A percentile compares a stretch with the other conserved stretches of the same genome.
Evolutionary conservation across 2,888 invertebrate species (phyloP).

Genomic region (Eristalis pertinax): DNA sequence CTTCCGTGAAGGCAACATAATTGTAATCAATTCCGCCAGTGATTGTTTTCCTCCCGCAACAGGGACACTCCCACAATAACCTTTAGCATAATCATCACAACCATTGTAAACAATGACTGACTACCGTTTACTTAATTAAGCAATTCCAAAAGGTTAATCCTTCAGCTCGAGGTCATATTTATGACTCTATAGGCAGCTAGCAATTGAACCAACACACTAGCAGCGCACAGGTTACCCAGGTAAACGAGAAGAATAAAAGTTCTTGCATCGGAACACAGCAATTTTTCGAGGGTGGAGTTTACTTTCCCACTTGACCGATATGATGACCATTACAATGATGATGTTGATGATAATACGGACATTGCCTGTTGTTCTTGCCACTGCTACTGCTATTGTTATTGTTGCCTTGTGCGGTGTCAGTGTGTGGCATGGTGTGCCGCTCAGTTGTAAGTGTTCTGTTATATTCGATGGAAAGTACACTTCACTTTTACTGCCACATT

Average conservation of each 20-base stretch:
- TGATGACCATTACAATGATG: slow-evolving; percentile 67
- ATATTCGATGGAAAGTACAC: slow-evolving; percentile 60
- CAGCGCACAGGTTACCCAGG: slow-evolving; percentile 41
- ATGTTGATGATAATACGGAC: slow-evolving; percentile 58
- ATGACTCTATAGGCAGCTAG: slow-evolving; percentile 45
- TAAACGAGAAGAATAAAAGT: slow-evolving; percentile 64
- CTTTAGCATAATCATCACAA: slow-evolving; percentile 65
- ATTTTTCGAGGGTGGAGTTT: slow-evolving; percentile 61
- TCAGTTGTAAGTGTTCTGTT: slow-evolving; percentile 57
- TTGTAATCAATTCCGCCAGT: slow-evolving; percentile 72
- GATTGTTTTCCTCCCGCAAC: slow-evolving; percentile 45
- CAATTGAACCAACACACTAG: slow-evolving; percentile 35
- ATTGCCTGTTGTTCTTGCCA: slow-evolving; percentile 47
- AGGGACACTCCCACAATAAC: slow-evolving; percentile 37
- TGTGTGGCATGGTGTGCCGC: slow-evolving; percentile 18
- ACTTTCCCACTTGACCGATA: slow-evolving; percentile 68
- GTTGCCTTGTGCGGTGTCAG: not conserved
- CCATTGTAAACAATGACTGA: slow-evolving; percentile 68
- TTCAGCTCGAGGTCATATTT: slow-evolving; percentile 70
- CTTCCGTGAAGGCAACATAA: slow-evolving; percentile 25
- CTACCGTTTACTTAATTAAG: slow-evolving; percentile 70
- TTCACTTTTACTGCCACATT: slow-evolving; percentile 65
- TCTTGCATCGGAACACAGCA: slow-evolving; percentile 58
- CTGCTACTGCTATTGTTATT: slow-evolving; percentile 6
- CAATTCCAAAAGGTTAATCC: slow-evolving; percentile 71